phyloP scores from a whole-genome alignment of 2,797 vertebrate genomes.

The Tokudaia muenninki region DNA sequence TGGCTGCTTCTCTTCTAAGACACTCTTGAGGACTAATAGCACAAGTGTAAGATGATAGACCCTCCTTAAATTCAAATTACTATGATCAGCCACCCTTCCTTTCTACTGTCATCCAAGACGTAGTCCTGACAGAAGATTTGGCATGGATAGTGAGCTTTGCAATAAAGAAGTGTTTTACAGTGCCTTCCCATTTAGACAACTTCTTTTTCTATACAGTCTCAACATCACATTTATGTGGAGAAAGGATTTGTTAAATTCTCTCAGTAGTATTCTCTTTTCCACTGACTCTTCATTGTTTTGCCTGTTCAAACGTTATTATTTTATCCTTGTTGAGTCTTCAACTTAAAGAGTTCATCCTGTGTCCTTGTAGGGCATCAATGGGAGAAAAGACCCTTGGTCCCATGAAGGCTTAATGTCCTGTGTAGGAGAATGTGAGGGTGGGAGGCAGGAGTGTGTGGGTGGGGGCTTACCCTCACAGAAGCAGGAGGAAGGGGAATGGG shows the following conservation, averaged over 20 bases:
- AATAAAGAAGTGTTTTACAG: constrained; percentile 27
- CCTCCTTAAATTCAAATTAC: constrained; percentile 51
- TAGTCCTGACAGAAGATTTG: not conserved
- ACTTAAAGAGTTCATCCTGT: constrained; percentile 32
- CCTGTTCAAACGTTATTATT: not conserved
- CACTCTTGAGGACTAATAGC: constrained; percentile 30
- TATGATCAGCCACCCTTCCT: not conserved
- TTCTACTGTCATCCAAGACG: not conserved
- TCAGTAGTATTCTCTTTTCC: not conserved
- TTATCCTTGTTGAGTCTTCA: not conserved
- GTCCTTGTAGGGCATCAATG: too few relatives aligned
- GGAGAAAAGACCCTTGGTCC: too few relatives aligned
- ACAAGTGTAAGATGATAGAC: constrained; percentile 37
- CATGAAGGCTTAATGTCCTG: too few relatives aligned
- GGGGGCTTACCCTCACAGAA: too few relatives aligned
- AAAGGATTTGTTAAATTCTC: constrained; percentile 25
- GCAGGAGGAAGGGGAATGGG: too few relatives aligned
- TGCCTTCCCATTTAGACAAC: constrained; percentile 14
- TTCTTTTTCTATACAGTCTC: not conserved
- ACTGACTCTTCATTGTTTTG: constrained; percentile 15
- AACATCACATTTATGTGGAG: not conserved
- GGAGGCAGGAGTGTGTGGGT: too few relatives aligned
- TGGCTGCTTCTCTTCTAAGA: constrained; percentile 43
- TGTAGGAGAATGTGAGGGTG: too few relatives aligned
- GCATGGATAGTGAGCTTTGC: constrained; percentile 25